phyloP scores from a whole-genome alignment of 92 coral and sea anemone genomes.

The Diadumene lineata region DNA sequence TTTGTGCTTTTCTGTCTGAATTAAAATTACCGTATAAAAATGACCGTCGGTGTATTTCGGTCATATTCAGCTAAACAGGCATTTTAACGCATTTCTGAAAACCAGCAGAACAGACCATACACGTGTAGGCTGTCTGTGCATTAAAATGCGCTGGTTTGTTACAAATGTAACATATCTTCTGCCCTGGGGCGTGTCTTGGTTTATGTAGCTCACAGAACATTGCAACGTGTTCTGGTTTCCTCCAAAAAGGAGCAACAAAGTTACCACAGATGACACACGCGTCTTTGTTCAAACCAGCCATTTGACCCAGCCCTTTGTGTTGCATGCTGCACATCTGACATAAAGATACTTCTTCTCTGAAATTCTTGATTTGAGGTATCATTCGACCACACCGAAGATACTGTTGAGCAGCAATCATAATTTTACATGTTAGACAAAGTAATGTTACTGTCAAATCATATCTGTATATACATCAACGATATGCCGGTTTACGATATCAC shows the following conservation, averaged over 20 bases:
- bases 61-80: slow-evolving; percentile 38
- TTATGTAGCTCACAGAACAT: slow-evolving; percentile 63
- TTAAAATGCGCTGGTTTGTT: slow-evolving; percentile 40
- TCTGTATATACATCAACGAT: no score
- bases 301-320: slow-evolving; percentile 59
- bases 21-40: no score
- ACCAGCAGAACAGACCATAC: slow-evolving; percentile 52
- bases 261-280: slow-evolving; percentile 69
- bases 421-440: neutral
- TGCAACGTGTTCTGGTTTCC: slow-evolving; percentile 49
- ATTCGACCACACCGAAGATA: slow-evolving; percentile 52
- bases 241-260: slow-evolving; percentile 36
- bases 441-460: no score
- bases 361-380: slow-evolving; percentile 28
- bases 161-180: slow-evolving; percentile 65
- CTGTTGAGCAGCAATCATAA: slow-evolving; percentile 19
- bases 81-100: slow-evolving; percentile 50
- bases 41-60: no score
- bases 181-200: slow-evolving; percentile 57
- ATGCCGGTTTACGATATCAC: no score
- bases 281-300: slow-evolving; percentile 51
- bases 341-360: slow-evolving; percentile 55
- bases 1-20: no score
- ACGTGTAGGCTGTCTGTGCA: slow-evolving; percentile 48
- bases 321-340: slow-evolving; percentile 69